phyloP scores from a whole-genome alignment of 2,113 vertebrate species.

The Ceyx cyanopectus region DNA sequence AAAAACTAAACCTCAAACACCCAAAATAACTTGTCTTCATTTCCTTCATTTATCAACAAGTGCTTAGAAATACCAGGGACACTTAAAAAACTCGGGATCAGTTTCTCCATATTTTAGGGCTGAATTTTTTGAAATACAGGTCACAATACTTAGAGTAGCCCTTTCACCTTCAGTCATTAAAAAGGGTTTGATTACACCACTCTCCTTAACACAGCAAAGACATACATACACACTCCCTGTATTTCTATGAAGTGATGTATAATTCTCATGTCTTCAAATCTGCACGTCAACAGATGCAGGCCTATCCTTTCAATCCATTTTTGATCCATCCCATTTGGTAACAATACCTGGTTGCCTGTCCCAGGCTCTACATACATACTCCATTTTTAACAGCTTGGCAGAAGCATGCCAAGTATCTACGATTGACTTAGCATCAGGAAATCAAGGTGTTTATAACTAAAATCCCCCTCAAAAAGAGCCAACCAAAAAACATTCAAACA shows the following conservation, averaged over 20 bases:
- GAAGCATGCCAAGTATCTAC: background rate
- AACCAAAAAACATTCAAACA: background rate
- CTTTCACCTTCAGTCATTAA: background rate
- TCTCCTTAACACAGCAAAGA: background rate
- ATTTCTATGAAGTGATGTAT: background rate
- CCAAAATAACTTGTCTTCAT: background rate
- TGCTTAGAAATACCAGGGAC: background rate
- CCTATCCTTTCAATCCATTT: background rate
- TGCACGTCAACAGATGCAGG: background rate
- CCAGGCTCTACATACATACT: background rate
- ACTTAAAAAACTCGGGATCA: background rate
- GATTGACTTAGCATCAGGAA: background rate
- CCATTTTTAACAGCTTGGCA: background rate
- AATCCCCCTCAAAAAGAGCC: background rate
- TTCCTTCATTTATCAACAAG: background rate
- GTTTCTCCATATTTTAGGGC: background rate
- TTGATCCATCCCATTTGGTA: background rate
- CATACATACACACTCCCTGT: background rate
- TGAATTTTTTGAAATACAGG: background rate
- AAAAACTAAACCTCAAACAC: background rate
- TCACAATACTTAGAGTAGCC: background rate
- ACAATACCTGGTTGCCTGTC: background rate
- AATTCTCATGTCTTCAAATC: background rate
- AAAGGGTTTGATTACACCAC: background rate
- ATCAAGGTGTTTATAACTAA: background rate